phyloP scores from a whole-genome alignment of 1,140 invertebrate species.

The Anagrus nilaparvatae region DNA sequence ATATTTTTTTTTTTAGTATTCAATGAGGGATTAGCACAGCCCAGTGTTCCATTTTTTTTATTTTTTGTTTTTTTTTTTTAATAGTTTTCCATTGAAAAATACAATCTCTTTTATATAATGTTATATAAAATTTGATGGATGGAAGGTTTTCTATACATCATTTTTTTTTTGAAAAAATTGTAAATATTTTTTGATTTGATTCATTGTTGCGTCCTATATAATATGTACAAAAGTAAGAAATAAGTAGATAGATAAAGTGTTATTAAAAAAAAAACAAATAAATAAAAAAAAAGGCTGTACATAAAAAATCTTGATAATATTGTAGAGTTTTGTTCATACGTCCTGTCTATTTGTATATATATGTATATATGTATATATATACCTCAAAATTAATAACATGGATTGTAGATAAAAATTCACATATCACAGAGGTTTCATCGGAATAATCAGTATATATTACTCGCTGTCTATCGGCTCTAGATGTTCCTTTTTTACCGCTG shows the following conservation, averaged over 20 bases:
- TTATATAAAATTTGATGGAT: background rate
- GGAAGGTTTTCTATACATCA: slow-evolving; percentile 3
- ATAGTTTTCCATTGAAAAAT: slow-evolving; percentile 39
- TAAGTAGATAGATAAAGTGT: too few species aligned
- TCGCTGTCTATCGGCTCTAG: slow-evolving; percentile 8
- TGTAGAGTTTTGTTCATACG: background rate
- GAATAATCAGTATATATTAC: slow-evolving; percentile 26
- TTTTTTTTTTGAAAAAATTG: slow-evolving; percentile 32
- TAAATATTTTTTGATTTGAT: slow-evolving; percentile 23
- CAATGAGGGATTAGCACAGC: slow-evolving; percentile 44
- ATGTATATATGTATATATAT: too few species aligned
- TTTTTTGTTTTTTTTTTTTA: slow-evolving; percentile 33
- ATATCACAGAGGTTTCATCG: slow-evolving; percentile 42
- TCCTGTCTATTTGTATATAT: slow-evolving; percentile 20
- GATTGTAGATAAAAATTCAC: slow-evolving; percentile 20
- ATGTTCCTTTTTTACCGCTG: slow-evolving; percentile 1
- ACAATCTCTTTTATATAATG: slow-evolving; percentile 32
- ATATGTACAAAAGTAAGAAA: too few species aligned
- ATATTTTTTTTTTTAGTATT: too few species aligned
- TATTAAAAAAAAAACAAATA: slow-evolving; percentile 42
- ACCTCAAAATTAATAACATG: slow-evolving; percentile 7
- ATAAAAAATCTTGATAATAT: slow-evolving; percentile 22
- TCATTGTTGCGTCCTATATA: slow-evolving; percentile 7
- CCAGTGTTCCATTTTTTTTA: slow-evolving; percentile 42
- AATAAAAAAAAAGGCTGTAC: slow-evolving; percentile 26